Conservation (phyloP, 2,888 invertebrate genomes). For the Labia minor region DNA sequence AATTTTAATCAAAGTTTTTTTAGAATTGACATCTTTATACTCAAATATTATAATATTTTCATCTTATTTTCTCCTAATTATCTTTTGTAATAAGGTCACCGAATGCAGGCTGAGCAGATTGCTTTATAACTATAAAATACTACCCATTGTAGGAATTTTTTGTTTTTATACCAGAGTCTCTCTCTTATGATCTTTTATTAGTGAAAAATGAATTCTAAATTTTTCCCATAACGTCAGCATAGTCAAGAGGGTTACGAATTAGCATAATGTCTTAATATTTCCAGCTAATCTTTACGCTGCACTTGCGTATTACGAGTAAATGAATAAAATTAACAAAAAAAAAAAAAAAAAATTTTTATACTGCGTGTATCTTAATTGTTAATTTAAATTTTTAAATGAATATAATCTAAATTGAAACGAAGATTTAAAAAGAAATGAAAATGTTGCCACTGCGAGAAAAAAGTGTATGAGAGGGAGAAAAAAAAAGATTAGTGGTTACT, state of each 20-base stretch:
- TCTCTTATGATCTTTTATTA: neutral
- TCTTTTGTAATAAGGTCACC: no score
- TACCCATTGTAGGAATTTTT: no score
- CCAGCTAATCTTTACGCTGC: neutral
- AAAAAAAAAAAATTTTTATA: no score
- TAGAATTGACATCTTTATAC: no score
- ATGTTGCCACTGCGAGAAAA: neutral
- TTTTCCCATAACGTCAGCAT: neutral
- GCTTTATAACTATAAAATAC: no score
- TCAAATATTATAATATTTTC: no score
- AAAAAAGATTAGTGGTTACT: no score
- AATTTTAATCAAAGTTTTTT: no score
- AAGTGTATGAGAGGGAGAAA: no score
- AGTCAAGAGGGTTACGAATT: neutral
- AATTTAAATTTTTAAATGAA: constrained; percentile 7
- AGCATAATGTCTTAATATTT: constrained; percentile 13
- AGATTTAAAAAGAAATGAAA: constrained; percentile 3
- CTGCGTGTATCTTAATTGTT: neutral
- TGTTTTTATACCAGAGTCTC: no score
- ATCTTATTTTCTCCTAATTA: no score
- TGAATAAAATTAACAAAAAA: constrained; percentile 3
- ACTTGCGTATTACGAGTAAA: neutral
- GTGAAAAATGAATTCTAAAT: neutral
- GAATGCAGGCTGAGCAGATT: no score
- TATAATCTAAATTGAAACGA: constrained; percentile 13